Conservation (phyloP, 2,797 vertebrate genomes). For the Sebastes kiyomatsui region DNA sequence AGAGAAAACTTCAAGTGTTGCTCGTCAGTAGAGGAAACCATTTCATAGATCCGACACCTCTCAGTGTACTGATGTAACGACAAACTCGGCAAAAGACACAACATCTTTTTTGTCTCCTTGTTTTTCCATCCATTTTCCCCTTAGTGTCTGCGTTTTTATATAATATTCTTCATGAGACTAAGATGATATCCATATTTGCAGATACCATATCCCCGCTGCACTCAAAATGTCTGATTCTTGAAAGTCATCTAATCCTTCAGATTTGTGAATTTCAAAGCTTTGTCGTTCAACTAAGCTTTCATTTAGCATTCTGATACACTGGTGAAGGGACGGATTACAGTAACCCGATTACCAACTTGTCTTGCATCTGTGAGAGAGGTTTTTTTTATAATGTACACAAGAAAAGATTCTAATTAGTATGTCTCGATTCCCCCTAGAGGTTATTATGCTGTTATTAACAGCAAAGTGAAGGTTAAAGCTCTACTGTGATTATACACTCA, state of each 20-base stretch:
- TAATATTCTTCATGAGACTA: constrained; percentile 22
- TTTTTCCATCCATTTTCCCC: neutral
- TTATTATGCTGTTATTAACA: constrained; percentile 32
- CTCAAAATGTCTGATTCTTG: constrained; percentile 59
- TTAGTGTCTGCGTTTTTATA: constrained; percentile 10
- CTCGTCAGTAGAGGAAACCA: constrained; percentile 2
- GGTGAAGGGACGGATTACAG: constrained; percentile 70
- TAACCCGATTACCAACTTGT: constrained; percentile 72
- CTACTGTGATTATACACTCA: neutral
- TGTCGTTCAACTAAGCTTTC: constrained; percentile 69
- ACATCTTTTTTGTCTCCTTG: constrained; percentile 10
- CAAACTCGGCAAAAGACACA: constrained; percentile 30
- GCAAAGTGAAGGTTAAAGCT: constrained; percentile 32
- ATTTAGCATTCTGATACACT: constrained; percentile 74
- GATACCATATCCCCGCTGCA: constrained; percentile 22
- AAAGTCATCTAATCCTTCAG: constrained; percentile 70
- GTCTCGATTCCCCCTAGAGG: constrained; percentile 19
- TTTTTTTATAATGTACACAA: constrained; percentile 52
- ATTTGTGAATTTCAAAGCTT: constrained; percentile 74
- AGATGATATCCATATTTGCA: constrained; percentile 46
- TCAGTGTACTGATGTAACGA: neutral
- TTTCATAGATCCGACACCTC: neutral
- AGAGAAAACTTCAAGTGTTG: constrained; percentile 36
- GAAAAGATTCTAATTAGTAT: constrained; percentile 67
- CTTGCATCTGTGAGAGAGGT: constrained; percentile 49